A percentile compares a stretch with the other conserved stretches of the same genome.
Evolutionary conservation across 1,140 invertebrate species (phyloP).

Genomic region (Hypsibius dujardini): DNA sequence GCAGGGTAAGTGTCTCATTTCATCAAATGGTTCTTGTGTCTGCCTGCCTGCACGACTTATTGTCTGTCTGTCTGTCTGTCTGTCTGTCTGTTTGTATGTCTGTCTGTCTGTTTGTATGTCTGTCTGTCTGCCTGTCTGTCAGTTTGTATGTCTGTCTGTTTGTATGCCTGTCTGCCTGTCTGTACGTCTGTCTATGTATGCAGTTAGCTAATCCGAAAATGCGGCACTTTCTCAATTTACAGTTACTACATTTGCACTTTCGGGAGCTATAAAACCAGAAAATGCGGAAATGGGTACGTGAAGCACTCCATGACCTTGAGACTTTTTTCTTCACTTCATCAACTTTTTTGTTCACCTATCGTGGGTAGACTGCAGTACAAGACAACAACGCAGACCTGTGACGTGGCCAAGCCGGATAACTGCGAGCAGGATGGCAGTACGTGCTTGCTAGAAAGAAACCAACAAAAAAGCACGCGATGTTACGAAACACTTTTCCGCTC

Average conservation of each 20-base stretch:
- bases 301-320: background rate
- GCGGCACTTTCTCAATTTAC: too few relatives aligned
- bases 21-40: too few relatives aligned
- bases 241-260: conserved; percentile 16
- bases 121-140: too few relatives aligned
- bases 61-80: too few relatives aligned
- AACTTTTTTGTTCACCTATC: background rate
- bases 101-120: too few relatives aligned
- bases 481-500: background rate
- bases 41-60: too few relatives aligned
- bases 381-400: conserved; percentile 15
- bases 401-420: background rate
- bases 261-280: background rate
- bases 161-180: too few relatives aligned
- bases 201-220: too few relatives aligned
- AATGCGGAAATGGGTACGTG: background rate
- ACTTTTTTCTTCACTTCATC: background rate
- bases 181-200: too few relatives aligned
- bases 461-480: background rate
- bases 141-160: too few relatives aligned
- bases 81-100: too few relatives aligned
- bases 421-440: background rate
- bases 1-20: background rate
- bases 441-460: background rate
- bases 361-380: conserved; percentile 2